Conservation (phyloP, 2,113 vertebrate species). For the Ctenomys sociabilis region DNA sequence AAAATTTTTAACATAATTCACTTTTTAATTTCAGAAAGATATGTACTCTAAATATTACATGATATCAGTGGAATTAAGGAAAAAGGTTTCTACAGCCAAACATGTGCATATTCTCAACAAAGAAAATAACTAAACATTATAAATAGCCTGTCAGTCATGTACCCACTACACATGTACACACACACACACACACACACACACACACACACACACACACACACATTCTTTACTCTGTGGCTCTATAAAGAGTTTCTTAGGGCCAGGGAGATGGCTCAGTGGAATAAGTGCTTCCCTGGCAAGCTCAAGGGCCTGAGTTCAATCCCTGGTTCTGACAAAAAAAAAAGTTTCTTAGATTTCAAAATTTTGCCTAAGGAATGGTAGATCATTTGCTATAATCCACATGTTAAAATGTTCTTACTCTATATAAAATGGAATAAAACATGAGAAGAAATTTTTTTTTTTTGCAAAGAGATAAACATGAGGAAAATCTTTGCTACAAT, state of each 20-base stretch:
- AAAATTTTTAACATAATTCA: not conserved
- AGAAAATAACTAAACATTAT: not conserved
- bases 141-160: not conserved
- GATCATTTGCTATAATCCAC: not conserved
- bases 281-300: too few relatives aligned
- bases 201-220: not conserved
- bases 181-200: not conserved
- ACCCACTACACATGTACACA: not conserved
- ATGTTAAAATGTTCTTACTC: not conserved
- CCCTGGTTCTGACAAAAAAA: too few relatives aligned
- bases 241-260: not conserved
- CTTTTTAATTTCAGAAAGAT: not conserved
- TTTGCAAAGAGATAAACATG: not conserved
- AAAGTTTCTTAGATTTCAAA: conserved; percentile 4
- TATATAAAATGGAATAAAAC: not conserved
- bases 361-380: not conserved
- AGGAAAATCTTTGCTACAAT: not conserved
- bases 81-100: conserved; percentile 15
- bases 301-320: too few relatives aligned
- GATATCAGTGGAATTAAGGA: not conserved
- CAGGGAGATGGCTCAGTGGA: too few relatives aligned
- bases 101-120: not conserved
- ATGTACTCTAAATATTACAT: not conserved
- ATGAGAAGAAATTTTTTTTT: not conserved
- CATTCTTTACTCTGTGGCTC: not conserved